These are phyloP conservation scores for Epinotia nisella DNA, from an alignment of 2,888 invertebrate species.

Conservation along the genomic window DNA sequence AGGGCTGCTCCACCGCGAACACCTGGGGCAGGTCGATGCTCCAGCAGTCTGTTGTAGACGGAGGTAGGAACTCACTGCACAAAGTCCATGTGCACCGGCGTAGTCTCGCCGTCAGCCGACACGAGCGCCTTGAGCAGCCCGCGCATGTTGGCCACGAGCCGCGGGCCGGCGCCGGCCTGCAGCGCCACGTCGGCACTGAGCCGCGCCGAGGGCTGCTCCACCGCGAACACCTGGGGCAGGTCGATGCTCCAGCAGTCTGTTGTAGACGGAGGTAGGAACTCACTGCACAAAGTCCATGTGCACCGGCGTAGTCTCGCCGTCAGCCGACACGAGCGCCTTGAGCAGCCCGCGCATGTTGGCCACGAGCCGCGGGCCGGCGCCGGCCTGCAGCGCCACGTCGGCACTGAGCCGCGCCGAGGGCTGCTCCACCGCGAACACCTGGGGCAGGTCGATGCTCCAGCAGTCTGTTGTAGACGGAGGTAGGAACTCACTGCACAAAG, in stretches of 20 bases:
- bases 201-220: neutral
- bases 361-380: slow-evolving; percentile 80
- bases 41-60: no score
- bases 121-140: no score
- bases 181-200: neutral
- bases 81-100: no score
- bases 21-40: no score
- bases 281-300: slow-evolving; percentile 92
- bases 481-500: slow-evolving; percentile 87
- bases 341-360: slow-evolving; percentile 89
- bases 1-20: no score
- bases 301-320: slow-evolving; percentile 80
- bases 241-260: no score
- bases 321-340: slow-evolving; percentile 86
- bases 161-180: no score
- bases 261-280: slow-evolving; percentile 58
- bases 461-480: no score
- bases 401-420: neutral
- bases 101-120: no score
- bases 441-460: no score
- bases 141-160: no score
- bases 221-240: neutral
- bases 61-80: no score
- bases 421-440: neutral
- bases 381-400: slow-evolving; percentile 34